Evolutionary conservation across 2,113 vertebrate species (phyloP), one percentile per base, ranked within the genome.

Genomic region (Hemicordylus capensis): DNA sequence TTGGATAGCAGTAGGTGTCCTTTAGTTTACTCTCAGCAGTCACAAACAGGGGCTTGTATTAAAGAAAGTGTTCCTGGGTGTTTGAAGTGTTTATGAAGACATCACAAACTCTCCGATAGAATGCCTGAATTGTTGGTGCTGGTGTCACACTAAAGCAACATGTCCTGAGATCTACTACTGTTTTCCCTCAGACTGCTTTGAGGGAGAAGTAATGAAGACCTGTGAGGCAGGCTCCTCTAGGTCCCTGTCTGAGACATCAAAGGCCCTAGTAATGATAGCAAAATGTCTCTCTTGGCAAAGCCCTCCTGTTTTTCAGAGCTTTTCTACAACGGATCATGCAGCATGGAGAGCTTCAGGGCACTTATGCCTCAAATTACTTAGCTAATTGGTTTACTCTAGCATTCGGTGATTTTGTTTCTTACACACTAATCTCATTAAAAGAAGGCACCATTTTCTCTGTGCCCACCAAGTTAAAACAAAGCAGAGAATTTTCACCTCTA

Each of bases 321-420:
- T 9, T n/a, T 5, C 4, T 31, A 59, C 42, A 59, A 58, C 22
- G 15, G 67, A 28, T 22, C 15, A 11, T 19, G 24, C 2, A 69
- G 79, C 9, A n/a, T 66, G n/a, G 34, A 39, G n/a, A 26, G 34
- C 48, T 10, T 39, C 26, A 70, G 6, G 17, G 46, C 17, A 76
- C 34, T 19, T 76, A 56, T 54, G 15, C 4, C 66, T 81, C 34
- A 39, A 31, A 54, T 15, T 34, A 39, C 15, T 58, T 48, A 42
- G 48, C 48, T 81, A 81, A 81, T 70, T 81, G 80, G 80, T 54
- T 81, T 81, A 70, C 20, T 81, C 31, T 81, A n/a, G 20, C 11
- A 1, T 22, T 89, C 89, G 9, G 75, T 48, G 0, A 70, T 1
- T 67, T 2, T 59, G 12, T 1, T 51, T 83, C 75, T 88, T 22